Evolutionary conservation across 2,113 vertebrate genomes (phyloP).

Genomic region (Fukomys damarensis): DNA sequence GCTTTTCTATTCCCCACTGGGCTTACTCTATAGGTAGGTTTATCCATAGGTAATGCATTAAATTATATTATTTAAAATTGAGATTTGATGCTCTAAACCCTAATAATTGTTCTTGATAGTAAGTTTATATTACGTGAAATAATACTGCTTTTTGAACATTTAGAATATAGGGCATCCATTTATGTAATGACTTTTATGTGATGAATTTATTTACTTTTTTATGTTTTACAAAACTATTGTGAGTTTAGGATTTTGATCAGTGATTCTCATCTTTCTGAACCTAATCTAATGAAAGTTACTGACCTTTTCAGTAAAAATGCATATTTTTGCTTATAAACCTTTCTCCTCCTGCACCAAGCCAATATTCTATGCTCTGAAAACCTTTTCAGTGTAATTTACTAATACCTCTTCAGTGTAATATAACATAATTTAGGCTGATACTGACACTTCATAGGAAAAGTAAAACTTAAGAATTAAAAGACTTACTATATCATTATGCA

Average conservation of each 20-base stretch:
- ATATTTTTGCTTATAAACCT: background rate
- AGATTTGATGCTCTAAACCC: background rate
- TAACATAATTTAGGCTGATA: background rate
- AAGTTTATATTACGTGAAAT: background rate
- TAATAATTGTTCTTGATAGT: background rate
- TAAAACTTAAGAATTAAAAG: conserved; percentile 44
- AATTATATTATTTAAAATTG: conserved; percentile 34
- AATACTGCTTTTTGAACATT: conserved; percentile 25
- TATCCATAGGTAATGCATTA: background rate
- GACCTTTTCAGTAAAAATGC: background rate
- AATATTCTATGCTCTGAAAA: conserved; percentile 15
- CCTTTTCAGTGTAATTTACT: background rate
- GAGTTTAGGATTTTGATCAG: conserved; percentile 13
- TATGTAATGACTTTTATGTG: background rate
- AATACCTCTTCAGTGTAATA: background rate
- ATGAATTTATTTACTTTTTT: conserved; percentile 44
- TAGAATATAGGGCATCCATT: background rate
- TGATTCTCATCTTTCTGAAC: conserved; percentile 26
- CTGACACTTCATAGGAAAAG: background rate
- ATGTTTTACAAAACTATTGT: background rate
- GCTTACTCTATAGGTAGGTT: background rate
- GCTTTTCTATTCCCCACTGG: background rate
- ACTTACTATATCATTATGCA: conserved; percentile 7
- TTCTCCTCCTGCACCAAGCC: background rate
- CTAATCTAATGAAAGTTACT: conserved; percentile 26